Conservation (phyloP, 2,113 vertebrate species). For the Felis chaus region DNA sequence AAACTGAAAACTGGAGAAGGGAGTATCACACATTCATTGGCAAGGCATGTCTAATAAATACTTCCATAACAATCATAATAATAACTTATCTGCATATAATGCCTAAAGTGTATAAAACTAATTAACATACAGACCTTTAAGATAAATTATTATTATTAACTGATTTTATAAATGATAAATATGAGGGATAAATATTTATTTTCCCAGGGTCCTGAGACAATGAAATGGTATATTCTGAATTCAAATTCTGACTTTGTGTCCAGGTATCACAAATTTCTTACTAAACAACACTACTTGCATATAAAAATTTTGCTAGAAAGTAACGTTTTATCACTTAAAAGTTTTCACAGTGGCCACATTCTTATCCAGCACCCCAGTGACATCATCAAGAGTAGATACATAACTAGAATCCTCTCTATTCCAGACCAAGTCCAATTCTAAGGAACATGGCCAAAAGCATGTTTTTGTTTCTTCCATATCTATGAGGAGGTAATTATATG, state of each 20-base stretch:
- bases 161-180: not conserved
- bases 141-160: not conserved
- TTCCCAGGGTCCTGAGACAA: not conserved
- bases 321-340: not conserved
- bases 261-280: not conserved
- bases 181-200: not conserved
- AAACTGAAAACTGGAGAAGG: not conserved
- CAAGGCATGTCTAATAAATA: not conserved
- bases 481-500: fast-evolving
- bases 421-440: not conserved
- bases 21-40: not conserved
- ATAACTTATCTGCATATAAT: no score
- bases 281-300: not conserved
- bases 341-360: not conserved
- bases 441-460: not conserved
- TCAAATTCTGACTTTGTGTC: not conserved
- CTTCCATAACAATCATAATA: not conserved
- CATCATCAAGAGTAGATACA: not conserved
- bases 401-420: not conserved
- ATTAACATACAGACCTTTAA: not conserved
- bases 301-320: not conserved
- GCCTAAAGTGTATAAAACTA: not conserved
- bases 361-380: not conserved
- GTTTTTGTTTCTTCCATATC: not conserved
- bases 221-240: not conserved